A percentile compares a stretch with the other conserved stretches of the same genome.
Conservation (phyloP, 2,888 invertebrate genomes). For the Eupithecia tripunctaria region DNA sequence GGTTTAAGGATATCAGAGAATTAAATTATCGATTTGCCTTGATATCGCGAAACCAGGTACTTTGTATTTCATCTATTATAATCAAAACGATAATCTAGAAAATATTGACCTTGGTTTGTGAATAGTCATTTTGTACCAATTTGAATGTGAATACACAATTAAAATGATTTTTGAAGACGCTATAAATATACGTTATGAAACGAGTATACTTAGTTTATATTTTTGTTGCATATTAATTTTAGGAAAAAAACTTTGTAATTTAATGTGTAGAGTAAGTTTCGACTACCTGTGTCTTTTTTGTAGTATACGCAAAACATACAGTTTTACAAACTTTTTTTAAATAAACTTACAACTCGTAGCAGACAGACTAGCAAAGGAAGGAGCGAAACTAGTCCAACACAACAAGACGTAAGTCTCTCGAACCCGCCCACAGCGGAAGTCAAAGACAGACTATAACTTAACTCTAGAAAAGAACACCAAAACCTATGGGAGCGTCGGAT, state of each 20-base stretch:
- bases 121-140: slow-evolving; percentile 2
- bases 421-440: no score
- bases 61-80: slow-evolving; percentile 3
- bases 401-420: no score
- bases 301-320: no score
- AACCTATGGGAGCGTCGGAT: no score
- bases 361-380: no score
- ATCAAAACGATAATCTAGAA: slow-evolving; percentile 4
- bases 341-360: no score
- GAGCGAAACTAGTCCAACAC: no score
- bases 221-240: background rate
- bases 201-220: background rate
- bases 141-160: background rate
- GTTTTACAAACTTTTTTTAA: no score
- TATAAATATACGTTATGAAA: background rate
- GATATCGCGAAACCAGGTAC: slow-evolving; percentile 4
- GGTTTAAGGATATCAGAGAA: slow-evolving; percentile 33
- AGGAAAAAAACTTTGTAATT: background rate
- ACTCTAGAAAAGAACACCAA: no score
- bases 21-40: slow-evolving; percentile 17
- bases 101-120: slow-evolving; percentile 7
- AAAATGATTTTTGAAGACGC: background rate
- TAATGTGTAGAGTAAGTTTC: no score
- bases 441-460: no score
- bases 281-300: no score